Percentiles rank a stretch among this genome's conserved stretches.
Conservation (phyloP, 2,888 invertebrate genomes). For the Drosophila helvetica region DNA sequence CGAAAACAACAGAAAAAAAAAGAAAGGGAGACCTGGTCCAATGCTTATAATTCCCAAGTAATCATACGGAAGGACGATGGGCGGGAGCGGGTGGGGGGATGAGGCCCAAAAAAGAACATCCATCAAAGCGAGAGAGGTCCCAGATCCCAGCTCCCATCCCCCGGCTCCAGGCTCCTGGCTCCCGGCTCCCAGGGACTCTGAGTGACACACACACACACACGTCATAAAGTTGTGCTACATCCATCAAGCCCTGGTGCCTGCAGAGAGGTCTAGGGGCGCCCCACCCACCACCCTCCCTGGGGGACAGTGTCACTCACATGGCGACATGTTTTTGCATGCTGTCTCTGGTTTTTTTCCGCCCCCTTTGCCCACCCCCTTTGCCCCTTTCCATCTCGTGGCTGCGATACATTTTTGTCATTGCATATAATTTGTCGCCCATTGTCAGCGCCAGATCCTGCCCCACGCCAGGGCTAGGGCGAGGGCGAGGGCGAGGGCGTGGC, state of each 20-base stretch:
- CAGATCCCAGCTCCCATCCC: background rate
- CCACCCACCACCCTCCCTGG: background rate
- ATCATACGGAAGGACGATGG: conserved; percentile 6
- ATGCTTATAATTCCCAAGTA: conserved; percentile 36
- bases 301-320: conserved; percentile 66
- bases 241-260: conserved; percentile 46
- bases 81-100: background rate
- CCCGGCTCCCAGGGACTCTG: conserved; percentile 1
- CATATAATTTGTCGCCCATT: conserved; percentile 76
- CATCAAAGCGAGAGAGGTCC: conserved; percentile 36
- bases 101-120: conserved; percentile 31
- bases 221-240: conserved; percentile 71
- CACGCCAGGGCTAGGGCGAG: no score
- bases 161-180: no score
- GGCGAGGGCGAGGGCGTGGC: conserved; percentile 6
- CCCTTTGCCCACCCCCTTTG: background rate
- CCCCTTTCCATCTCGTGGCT: conserved; percentile 18
- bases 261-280: background rate
- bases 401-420: conserved; percentile 58
- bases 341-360: conserved; percentile 22
- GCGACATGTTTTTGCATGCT: conserved; percentile 63
- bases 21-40: conserved; percentile 1
- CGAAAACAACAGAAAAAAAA: conserved; percentile 16
- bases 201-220: conserved; percentile 10
- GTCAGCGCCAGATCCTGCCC: conserved; percentile 31